phyloP scores from a whole-genome alignment of 2,113 vertebrate species.

The Melanocharis versteri region DNA sequence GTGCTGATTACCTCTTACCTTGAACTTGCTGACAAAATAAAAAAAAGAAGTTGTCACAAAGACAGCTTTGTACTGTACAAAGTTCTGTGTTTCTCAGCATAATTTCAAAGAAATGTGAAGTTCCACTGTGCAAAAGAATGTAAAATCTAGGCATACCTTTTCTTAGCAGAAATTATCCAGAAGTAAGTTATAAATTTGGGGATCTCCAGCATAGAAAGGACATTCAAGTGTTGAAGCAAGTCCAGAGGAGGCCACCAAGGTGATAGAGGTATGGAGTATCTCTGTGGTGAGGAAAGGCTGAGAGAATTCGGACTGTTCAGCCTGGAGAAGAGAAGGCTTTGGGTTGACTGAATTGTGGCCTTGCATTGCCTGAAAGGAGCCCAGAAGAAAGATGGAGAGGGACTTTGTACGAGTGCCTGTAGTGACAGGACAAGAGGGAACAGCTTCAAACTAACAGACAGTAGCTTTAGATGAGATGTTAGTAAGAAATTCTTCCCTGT shows the following conservation, averaged over 20 bases:
- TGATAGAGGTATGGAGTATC: neutral
- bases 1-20: neutral
- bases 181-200: neutral
- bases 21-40: neutral
- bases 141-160: neutral
- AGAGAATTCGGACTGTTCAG: neutral
- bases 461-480: neutral
- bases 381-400: neutral
- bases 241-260: neutral
- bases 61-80: neutral
- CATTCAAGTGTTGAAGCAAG: neutral
- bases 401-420: neutral
- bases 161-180: neutral
- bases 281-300: neutral
- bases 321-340: neutral
- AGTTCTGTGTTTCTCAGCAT: neutral
- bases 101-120: neutral
- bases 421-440: neutral
- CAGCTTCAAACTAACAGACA: neutral
- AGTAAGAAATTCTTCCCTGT: neutral
- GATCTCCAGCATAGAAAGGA: neutral
- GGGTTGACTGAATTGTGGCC: neutral
- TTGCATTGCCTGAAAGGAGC: neutral
- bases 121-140: neutral
- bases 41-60: neutral